Base-by-base conservation (phyloP, 2,113 vertebrate species). In the Scomber colias region DNA sequence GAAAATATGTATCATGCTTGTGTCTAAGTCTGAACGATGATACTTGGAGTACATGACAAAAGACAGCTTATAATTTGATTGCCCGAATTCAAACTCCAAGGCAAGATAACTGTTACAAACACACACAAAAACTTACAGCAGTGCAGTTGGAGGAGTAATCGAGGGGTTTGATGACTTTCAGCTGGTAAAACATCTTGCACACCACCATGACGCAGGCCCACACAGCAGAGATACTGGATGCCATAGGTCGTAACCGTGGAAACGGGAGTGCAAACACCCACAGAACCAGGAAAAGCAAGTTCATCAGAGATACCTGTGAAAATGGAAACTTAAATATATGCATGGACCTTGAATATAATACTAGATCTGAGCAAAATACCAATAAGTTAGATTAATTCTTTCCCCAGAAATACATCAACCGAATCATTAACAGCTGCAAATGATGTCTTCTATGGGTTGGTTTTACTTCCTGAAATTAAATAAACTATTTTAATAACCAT, bases 161-260 rank as follows among this genome's bases (percentile, higher is more conserved):
- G 0, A 86, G 72, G 0, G 95, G 94, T 45, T 94, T 92, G 60
- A 96, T 92, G 45, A 95, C 90, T 82, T 95, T 95, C 73, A 96
- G 91, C 87, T 96, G 96, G 83, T 96, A 95, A 79, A 95, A 93
- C 95, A 95, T 96, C 87, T 95, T 95, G 81, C 93, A 95, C 80
- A 94, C 92, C 65, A 95, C 94, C 89, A 94, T 92, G 72, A 94
- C 79, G 4, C 95, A 95, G 1, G 95, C 95, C 96, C 95, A 95
- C 1, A 95, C 90, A 0, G 95, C 91, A 5, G 94, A 96, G 19
- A 95, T 71, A 11, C 82, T 89, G 66, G 94, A 93, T 4, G 94
- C 91, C 3, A 87, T 3, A 1, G 90, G 94, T 1, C 89, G 92
- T 2, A 95, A 63, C n/a, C 86, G 88, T 14, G 93, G 82, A 21